Evolutionary conservation across 2,797 vertebrate genomes (phyloP).

Genomic region (Gadopsis bispinosus): DNA sequence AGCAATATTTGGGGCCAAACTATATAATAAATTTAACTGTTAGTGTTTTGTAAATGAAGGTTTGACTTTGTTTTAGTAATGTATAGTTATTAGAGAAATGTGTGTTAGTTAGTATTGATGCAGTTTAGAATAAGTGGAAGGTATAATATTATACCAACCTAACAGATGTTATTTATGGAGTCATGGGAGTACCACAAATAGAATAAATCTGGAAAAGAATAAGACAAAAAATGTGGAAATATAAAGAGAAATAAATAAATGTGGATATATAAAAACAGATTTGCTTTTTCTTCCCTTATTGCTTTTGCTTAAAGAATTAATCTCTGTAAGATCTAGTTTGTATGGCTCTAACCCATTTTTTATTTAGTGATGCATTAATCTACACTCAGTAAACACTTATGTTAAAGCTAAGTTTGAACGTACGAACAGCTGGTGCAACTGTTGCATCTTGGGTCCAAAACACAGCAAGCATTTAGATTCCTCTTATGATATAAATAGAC

Average conservation of each 20-base stretch:
- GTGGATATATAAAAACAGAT: too few relatives aligned
- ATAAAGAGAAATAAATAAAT: too few relatives aligned
- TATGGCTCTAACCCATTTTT: neutral
- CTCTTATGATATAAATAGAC: slow-evolving; percentile 80
- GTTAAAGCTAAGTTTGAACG: slow-evolving; percentile 1
- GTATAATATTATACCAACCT: neutral
- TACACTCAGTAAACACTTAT: neutral
- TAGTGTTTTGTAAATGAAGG: neutral
- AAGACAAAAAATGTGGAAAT: too few relatives aligned
- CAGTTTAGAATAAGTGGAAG: neutral
- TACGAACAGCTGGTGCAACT: slow-evolving; percentile 5
- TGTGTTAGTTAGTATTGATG: neutral
- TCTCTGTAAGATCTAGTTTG: neutral
- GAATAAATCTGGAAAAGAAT: too few relatives aligned
- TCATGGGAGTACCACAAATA: too few relatives aligned
- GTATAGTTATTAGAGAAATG: too few relatives aligned
- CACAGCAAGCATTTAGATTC: slow-evolving; percentile 26
- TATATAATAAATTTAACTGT: neutral
- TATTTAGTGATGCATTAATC: neutral
- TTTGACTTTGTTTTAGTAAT: too few relatives aligned
- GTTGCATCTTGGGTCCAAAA: slow-evolving; percentile 26
- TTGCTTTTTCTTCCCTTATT: too few relatives aligned
- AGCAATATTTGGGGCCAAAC: neutral
- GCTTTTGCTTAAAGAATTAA: neutral
- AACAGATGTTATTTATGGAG: neutral